Evolutionary conservation across 1,140 invertebrate genomes (phyloP).

Genomic region (Sitodiplosis mosellana): DNA sequence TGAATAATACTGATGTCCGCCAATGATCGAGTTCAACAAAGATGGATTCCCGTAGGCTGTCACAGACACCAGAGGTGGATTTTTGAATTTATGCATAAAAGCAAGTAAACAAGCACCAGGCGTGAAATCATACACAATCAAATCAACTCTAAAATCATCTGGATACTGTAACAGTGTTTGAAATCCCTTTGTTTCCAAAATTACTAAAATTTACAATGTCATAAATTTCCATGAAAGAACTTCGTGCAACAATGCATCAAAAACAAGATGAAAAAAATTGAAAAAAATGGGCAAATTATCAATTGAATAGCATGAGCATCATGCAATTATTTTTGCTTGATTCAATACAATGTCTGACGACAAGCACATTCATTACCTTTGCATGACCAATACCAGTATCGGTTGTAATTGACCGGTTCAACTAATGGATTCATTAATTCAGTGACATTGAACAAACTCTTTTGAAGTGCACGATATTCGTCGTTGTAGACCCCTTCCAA

Average conservation of each 20-base stretch:
- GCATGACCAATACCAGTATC: background rate
- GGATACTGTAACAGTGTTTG: conserved; percentile 1
- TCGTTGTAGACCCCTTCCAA: background rate
- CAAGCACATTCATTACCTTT: background rate
- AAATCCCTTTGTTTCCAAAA: background rate
- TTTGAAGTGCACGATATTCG: background rate
- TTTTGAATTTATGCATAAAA: conserved; percentile 1
- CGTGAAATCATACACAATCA: conserved; percentile 1
- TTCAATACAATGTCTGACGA: background rate
- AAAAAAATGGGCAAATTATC: no score
- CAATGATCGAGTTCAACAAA: background rate
- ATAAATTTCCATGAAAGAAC: no score
- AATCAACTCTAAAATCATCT: conserved; percentile 1
- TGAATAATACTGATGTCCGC: background rate
- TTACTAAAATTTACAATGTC: no score
- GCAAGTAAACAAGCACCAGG: background rate
- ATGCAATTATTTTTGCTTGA: background rate
- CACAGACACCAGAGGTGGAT: background rate
- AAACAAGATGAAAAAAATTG: no score
- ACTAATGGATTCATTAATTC: background rate
- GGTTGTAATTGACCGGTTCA: background rate
- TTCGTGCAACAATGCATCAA: no score
- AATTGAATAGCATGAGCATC: no score
- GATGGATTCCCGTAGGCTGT: background rate
- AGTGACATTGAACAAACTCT: background rate